Percentiles rank a stretch among this genome's conserved stretches.
These are phyloP conservation scores for Trichogramma pretiosum DNA, from an alignment of 1,140 invertebrate species.

Conservation along the genomic window DNA sequence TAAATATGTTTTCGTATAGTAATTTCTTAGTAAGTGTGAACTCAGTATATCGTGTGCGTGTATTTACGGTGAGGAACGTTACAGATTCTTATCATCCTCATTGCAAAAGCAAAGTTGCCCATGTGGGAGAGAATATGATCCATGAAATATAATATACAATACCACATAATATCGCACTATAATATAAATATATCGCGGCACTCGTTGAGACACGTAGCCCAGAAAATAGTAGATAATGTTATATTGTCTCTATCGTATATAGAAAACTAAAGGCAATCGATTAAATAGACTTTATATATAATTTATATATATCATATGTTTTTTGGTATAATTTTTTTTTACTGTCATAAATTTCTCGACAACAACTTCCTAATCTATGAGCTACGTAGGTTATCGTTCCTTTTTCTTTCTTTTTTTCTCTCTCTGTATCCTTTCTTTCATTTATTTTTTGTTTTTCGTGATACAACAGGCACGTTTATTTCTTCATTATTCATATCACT, in stretches of 20 bases:
- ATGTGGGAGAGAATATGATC: too few species aligned
- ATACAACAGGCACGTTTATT: conserved; percentile 44
- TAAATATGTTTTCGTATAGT: too few species aligned
- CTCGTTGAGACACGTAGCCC: conserved; percentile 18
- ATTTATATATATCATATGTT: background rate
- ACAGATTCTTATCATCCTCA: too few species aligned
- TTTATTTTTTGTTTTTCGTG: conserved; percentile 21
- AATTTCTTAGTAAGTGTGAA: too few species aligned
- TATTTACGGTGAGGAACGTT: too few species aligned
- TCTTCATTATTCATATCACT: conserved; percentile 10
- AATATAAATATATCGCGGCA: conserved; percentile 10
- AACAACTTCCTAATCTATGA: too few species aligned
- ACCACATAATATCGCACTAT: too few species aligned
- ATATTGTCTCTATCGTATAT: conserved; percentile 26
- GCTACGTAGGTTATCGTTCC: too few species aligned
- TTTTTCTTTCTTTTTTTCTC: conserved; percentile 39
- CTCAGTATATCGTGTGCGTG: too few species aligned
- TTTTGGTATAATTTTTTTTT: conserved; percentile 2
- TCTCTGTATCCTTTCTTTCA: conserved; percentile 25
- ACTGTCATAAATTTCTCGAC: conserved; percentile 1
- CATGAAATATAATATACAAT: too few species aligned
- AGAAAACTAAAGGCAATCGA: conserved; percentile 39
- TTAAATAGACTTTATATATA: too few species aligned
- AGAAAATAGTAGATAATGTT: conserved; percentile 19
- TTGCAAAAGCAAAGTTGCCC: too few species aligned